Evolutionary conservation across 1,140 invertebrate species (phyloP), one percentile per base, ranked within the genome.

Genomic region (Achatina immaculata): DNA sequence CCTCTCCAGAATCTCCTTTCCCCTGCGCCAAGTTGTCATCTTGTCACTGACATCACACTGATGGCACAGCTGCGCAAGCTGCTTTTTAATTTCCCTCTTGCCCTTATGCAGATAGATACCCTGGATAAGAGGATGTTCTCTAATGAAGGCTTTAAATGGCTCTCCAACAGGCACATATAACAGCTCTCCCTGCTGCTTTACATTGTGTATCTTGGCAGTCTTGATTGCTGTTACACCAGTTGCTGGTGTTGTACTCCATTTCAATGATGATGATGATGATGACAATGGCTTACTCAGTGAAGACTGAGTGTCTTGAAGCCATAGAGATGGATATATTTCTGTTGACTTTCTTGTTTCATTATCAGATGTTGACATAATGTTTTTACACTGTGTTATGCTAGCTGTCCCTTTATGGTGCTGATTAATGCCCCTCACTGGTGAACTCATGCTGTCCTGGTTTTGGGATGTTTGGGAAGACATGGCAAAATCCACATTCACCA

Each of bases 101-200:
- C 88, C 88, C 79, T 87, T 87, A 69, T 88, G 86, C 0, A 89
- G 74, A 55, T 86, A 86, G 14, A 88, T 86, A 1, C 85, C 87
- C 76, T 82, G 81, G 2, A 88, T 83, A 36, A 83, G 38, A 19
- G 83, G 83, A 83, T 89, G 88, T 65, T 86, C 76, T n/a, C 80
- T 48, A 42, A 87, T 68, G 78, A 85, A 88, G n/a, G 81, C 65
- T 43, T 81, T 82, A n/a, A 87, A 62, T 68, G 72, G 42, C 51
- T 69, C 28, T 0, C 88, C 88, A 16, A 87, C 85, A 38, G 84
- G 80, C 16, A 86, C 84, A 80, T 81, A 82, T 40, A 73, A 51
- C 7, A 86, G 81, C 36, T 87, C 84, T 51, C 82, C 84, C 45
- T 82, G 66, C 40, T 58, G 76, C 16, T 74, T 42, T 9, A 81